These are phyloP conservation scores for Sclerodermus sp. DNA, from an alignment of 2,888 invertebrate species.

Conservation along the genomic window DNA sequence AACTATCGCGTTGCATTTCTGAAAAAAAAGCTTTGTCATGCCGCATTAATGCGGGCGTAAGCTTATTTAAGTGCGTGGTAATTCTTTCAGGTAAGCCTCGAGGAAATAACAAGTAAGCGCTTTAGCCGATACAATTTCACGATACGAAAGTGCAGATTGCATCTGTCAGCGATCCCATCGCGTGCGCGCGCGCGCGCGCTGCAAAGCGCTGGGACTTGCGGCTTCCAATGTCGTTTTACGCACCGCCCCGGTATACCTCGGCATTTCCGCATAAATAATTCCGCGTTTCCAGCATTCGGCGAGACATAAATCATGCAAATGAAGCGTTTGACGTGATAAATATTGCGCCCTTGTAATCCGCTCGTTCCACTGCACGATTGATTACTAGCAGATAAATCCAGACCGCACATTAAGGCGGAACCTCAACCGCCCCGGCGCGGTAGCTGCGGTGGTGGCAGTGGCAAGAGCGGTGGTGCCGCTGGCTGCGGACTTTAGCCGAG, in stretches of 20 bases:
- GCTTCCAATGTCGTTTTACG: too few relatives aligned
- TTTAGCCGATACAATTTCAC: too few relatives aligned
- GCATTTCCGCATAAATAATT: background rate
- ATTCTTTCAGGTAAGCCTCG: too few relatives aligned
- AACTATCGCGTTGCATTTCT: too few relatives aligned
- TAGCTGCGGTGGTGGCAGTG: slow-evolving; percentile 12
- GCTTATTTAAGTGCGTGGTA: too few relatives aligned
- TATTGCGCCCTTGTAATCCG: slow-evolving; percentile 45
- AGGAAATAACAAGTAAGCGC: too few relatives aligned
- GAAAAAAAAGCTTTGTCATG: too few relatives aligned
- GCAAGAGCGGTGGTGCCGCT: slow-evolving; percentile 5
- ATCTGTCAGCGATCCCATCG: too few relatives aligned
- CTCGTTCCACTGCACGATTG: slow-evolving; percentile 45
- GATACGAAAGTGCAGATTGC: too few relatives aligned
- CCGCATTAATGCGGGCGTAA: too few relatives aligned
- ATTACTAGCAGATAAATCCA: slow-evolving; percentile 53
- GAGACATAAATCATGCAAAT: slow-evolving; percentile 53
- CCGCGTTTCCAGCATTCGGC: slow-evolving; percentile 37
- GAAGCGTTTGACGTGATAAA: slow-evolving; percentile 55
- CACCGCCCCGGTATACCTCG: too few relatives aligned
- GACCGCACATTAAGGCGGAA: slow-evolving; percentile 49
- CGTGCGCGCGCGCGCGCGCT: background rate
- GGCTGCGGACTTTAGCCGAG: slow-evolving; percentile 38
- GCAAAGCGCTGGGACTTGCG: too few relatives aligned
- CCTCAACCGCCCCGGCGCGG: slow-evolving; percentile 6